phyloP scores from a whole-genome alignment of 2,113 vertebrate species.

The Gracilinanus agilis region DNA sequence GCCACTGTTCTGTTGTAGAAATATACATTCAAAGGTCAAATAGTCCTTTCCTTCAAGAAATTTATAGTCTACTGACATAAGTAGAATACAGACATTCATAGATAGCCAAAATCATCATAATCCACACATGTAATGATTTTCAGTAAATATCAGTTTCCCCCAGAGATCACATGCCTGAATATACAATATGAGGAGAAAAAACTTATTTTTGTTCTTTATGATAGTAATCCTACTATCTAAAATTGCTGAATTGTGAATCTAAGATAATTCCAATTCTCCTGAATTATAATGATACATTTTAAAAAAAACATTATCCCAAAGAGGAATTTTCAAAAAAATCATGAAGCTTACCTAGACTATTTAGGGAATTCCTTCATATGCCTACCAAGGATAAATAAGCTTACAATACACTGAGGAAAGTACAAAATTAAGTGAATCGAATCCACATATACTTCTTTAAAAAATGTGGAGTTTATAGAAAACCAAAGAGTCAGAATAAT shows the following conservation, averaged over 20 bases:
- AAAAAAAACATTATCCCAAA: neutral
- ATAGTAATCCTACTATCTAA: too few relatives aligned
- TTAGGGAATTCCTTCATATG: neutral
- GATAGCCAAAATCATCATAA: too few relatives aligned
- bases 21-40: too few relatives aligned
- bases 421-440: neutral
- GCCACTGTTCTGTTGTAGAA: too few relatives aligned
- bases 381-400: neutral
- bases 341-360: neutral
- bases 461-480: neutral
- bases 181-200: too few relatives aligned
- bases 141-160: too few relatives aligned
- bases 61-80: too few relatives aligned
- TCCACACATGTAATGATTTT: too few relatives aligned
- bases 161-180: too few relatives aligned
- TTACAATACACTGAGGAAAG: neutral
- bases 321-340: neutral
- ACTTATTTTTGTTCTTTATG: too few relatives aligned
- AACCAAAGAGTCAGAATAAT: neutral
- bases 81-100: too few relatives aligned
- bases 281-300: neutral
- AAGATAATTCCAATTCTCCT: neutral
- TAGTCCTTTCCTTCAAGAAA: too few relatives aligned
- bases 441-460: neutral
- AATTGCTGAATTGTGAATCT: neutral